Conservation (phyloP, 1,140 invertebrate species). For the Drosophila kohkoa region DNA sequence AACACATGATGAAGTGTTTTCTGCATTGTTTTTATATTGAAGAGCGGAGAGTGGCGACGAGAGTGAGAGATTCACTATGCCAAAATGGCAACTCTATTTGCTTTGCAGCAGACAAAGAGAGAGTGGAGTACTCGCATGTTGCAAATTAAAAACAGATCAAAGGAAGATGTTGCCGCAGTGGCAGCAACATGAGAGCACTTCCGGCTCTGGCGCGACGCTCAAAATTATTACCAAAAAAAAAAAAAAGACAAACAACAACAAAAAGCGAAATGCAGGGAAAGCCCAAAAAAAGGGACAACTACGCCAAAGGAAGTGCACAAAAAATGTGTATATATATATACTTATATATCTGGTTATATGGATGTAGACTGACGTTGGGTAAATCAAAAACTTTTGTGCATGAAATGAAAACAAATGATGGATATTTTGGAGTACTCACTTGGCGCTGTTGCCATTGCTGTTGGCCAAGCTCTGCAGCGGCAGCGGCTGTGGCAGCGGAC, state of each 20-base stretch:
- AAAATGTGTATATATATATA: constrained; percentile 12
- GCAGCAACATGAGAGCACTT: constrained; percentile 74
- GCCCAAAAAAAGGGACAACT: constrained; percentile 63
- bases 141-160: constrained; percentile 83
- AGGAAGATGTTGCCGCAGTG: constrained; percentile 62
- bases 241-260: constrained; percentile 8
- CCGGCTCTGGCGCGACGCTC: constrained; percentile 52
- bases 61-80: constrained; percentile 34
- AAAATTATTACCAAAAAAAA: constrained; percentile 73
- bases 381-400: constrained; percentile 82
- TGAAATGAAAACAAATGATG: constrained; percentile 82
- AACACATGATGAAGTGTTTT: constrained; percentile 70
- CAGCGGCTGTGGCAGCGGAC: constrained; percentile 58
- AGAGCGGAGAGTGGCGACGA: constrained; percentile 9
- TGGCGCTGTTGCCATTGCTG: constrained; percentile 53
- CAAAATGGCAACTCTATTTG: constrained; percentile 46
- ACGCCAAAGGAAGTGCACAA: constrained; percentile 55
- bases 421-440: constrained; percentile 75
- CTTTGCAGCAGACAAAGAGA: constrained; percentile 9
- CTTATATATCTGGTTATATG: constrained; percentile 3
- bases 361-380: constrained; percentile 43
- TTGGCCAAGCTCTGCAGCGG: constrained; percentile 63
- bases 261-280: background rate
- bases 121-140: constrained; percentile 39
- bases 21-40: constrained; percentile 72